These are phyloP conservation scores for Temnopleurus reevesii DNA, from an alignment of 53 echinoderm and acorn worm species.

Conservation along the genomic window DNA sequence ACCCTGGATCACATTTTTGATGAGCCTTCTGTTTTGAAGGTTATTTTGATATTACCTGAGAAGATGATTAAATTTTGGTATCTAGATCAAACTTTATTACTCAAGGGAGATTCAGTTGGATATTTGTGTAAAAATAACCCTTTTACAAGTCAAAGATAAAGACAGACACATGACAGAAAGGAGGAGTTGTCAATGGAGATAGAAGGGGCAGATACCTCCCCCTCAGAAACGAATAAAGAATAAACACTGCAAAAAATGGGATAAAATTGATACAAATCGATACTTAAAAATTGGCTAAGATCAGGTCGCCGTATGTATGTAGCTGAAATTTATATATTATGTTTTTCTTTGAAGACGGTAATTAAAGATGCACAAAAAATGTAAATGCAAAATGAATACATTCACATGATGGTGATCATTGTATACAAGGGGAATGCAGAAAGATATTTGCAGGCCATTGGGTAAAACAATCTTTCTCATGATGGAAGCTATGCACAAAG, in stretches of 20 bases:
- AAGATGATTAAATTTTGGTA: slow-evolving; percentile 41
- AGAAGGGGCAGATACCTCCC: neutral
- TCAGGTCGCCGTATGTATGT: too few relatives aligned
- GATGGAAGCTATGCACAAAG: too few relatives aligned
- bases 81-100: slow-evolving; percentile 43
- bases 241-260: neutral
- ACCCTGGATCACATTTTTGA: neutral
- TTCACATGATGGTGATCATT: too few relatives aligned
- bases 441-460: too few relatives aligned
- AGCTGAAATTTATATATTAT: too few relatives aligned
- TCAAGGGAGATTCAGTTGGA: neutral
- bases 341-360: too few relatives aligned
- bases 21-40: slow-evolving; percentile 40
- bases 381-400: too few relatives aligned
- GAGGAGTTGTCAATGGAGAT: neutral
- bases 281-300: too few relatives aligned
- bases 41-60: slow-evolving; percentile 14
- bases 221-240: neutral
- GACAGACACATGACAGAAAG: neutral
- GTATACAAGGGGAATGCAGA: too few relatives aligned
- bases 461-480: too few relatives aligned
- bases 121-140: slow-evolving; percentile 31
- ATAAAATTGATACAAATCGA: neutral
- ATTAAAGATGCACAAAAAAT: too few relatives aligned
- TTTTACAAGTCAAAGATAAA: neutral